phyloP scores from a whole-genome alignment of 2,888 invertebrate genomes.

The Stenodera caucasica region DNA sequence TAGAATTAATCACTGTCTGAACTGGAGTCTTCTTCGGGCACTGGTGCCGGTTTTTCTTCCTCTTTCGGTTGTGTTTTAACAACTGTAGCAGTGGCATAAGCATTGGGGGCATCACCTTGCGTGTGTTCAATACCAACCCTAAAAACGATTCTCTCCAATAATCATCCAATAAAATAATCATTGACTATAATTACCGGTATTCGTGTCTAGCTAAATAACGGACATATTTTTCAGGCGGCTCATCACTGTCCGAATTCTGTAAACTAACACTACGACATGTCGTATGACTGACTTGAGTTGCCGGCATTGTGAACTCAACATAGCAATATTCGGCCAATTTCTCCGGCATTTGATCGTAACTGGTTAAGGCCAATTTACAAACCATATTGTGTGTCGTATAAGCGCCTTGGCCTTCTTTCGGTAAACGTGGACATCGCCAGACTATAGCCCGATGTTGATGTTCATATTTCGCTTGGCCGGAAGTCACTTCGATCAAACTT shows the following conservation, averaged over 20 bases:
- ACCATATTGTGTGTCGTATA: conserved; percentile 97
- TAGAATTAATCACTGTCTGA: conserved; percentile 56
- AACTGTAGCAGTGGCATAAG: conserved; percentile 66
- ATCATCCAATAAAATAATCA: not conserved
- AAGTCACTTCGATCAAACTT: conserved; percentile 93
- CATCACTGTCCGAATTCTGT: conserved; percentile 79
- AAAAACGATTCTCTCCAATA: conserved; percentile 28
- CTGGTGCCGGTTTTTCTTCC: conserved; percentile 47
- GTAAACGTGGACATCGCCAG: conserved; percentile 96
- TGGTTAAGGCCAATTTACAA: conserved; percentile 91
- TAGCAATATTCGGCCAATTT: conserved; percentile 84
- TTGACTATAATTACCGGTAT: conserved; percentile 74
- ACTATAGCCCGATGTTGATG: conserved; percentile 97
- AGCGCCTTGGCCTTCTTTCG: conserved; percentile 98
- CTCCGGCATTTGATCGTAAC: conserved; percentile 96
- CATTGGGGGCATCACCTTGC: conserved; percentile 69
- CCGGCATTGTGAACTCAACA: conserved; percentile 99
- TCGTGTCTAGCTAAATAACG: conserved; percentile 95
- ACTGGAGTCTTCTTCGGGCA: conserved; percentile 53
- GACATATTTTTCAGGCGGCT: conserved; percentile 98
- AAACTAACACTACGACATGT: conserved; percentile 94
- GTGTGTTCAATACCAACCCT: conserved; percentile 91
- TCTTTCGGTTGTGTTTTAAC: conserved; percentile 53
- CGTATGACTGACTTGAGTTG: conserved; percentile 92
- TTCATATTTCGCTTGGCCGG: conserved; percentile 97